phyloP scores from a whole-genome alignment of 2,797 vertebrate genomes.

The Eutrigla gurnardus region DNA sequence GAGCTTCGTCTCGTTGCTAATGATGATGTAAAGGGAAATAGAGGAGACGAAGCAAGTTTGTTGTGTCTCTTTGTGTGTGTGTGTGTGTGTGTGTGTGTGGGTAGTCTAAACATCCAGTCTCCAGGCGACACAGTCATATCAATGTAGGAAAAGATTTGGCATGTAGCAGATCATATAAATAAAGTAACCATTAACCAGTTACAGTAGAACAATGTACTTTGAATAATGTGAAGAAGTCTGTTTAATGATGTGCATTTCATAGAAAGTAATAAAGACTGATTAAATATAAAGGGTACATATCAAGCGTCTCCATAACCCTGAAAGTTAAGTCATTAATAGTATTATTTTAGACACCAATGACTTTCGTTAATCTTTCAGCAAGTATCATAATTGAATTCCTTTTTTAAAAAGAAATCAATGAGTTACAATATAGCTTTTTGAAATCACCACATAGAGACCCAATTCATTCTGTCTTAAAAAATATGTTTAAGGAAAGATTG shows the following conservation, averaged over 20 bases:
- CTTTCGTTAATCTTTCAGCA: background rate
- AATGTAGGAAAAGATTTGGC: background rate
- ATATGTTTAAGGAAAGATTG: no score
- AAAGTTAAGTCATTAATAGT: background rate
- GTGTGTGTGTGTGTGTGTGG: background rate
- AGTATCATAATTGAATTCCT: no score
- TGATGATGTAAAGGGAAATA: slow-evolving; percentile 52
- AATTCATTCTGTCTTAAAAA: no score
- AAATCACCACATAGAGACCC: no score
- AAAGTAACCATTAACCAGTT: background rate
- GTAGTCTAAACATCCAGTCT: slow-evolving; percentile 2
- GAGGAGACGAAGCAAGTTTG: slow-evolving; percentile 21
- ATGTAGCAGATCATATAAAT: background rate
- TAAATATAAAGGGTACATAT: background rate
- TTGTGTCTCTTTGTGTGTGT: slow-evolving; percentile 7
- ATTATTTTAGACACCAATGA: background rate
- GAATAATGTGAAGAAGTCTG: no score
- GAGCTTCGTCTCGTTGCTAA: slow-evolving; percentile 46
- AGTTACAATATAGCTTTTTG: no score
- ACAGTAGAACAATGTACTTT: background rate
- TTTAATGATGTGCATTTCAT: no score
- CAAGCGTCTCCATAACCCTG: background rate
- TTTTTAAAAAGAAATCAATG: no score
- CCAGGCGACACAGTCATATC: background rate
- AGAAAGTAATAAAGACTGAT: no score